phyloP scores from a whole-genome alignment of 2,113 vertebrate species.

The Lates calcarifer region DNA sequence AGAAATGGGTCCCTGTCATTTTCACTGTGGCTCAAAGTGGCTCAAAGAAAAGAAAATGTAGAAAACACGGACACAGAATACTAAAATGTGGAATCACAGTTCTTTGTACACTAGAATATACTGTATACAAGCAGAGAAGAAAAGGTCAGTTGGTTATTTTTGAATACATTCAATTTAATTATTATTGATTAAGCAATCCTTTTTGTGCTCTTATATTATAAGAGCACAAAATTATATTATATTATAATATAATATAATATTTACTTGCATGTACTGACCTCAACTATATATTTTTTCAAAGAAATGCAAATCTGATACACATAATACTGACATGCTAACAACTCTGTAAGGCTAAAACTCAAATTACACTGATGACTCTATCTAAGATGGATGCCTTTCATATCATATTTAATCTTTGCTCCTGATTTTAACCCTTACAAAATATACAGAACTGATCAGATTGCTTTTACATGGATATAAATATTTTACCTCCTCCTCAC shows the following conservation, averaged over 20 bases:
- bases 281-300: no score
- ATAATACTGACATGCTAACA: neutral
- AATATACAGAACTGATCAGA: neutral
- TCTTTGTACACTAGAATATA: neutral
- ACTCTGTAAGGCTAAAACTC: neutral
- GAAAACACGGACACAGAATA: constrained; percentile 9
- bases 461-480: neutral
- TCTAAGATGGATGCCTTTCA: neutral
- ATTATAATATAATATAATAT: neutral
- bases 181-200: neutral
- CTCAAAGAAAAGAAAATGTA: neutral
- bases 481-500: neutral
- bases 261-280: neutral
- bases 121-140: neutral
- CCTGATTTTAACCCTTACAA: neutral
- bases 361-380: neutral
- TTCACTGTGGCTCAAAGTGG: neutral
- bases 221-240: no score
- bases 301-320: neutral
- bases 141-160: neutral
- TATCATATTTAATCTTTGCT: neutral
- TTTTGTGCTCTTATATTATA: no score
- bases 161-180: no score
- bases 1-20: constrained; percentile 21
- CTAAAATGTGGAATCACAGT: neutral